Evolutionary conservation across 2,113 vertebrate genomes (phyloP), one percentile per base, ranked within the genome.

Genomic region (Meles meles): DNA sequence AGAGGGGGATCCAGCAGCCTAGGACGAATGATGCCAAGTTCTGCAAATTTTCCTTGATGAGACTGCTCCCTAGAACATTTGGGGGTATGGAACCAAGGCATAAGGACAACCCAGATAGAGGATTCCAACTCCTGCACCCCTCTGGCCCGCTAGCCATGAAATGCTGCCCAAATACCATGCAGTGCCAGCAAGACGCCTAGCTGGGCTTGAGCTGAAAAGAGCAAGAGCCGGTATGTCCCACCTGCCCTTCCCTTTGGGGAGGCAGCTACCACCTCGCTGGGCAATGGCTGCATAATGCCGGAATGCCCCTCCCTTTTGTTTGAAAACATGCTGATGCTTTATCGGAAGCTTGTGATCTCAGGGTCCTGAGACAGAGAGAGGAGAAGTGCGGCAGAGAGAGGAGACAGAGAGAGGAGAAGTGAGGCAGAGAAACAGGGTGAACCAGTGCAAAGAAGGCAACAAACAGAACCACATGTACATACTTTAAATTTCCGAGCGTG

Each of bases 21-120:
- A 25, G 47, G 34, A 10, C 0, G 3, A 13, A 20, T 3, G n/a
- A 14, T 2, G 3, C 0, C 34, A 44, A 20, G 74, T 25, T 3
- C 76, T 42, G 15, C 27, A 4, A 10, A 20, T 23, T 31, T 7
- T 31, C 74, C 72, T 61, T 76, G 7, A 0, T 25, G 42, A 39
- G 14, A 77, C 79, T 37, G 49, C 10, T 20, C 44, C 76, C 25
- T 31, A 39, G 17, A 47, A 47, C 29, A 13, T 52, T 0, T 7
- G 8, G 9, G n/a, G 11, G 1, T 23, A 3, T 2, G 39, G 39
- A 34, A 59, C 2, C 1, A 82, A 13, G 42, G 20, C 37, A 18
- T 37, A 14, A 23, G 23, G 52, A 18, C 27, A 55, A 17, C 31
- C 20, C 67, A 15, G 69, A 31, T 39, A 71, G 47, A 61, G 31